Evolutionary conservation across 1,140 invertebrate species (phyloP), one percentile per base, ranked within the genome.

Genomic region (Vanessa tameamea): DNA sequence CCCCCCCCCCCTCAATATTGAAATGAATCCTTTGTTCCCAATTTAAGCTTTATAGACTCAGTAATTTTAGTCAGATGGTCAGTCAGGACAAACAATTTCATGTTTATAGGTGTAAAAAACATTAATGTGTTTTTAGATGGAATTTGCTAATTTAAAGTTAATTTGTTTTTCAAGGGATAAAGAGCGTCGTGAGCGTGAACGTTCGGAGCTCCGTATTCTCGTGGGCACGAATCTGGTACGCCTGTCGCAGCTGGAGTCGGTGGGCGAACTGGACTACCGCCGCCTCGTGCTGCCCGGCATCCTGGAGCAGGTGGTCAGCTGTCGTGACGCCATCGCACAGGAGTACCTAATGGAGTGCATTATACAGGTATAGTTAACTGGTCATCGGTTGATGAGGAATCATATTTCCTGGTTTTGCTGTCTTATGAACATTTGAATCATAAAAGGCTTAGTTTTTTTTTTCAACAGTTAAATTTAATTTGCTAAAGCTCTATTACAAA

Each of bases 301-400:
- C 82, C 93, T 99, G 82, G 98, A 99, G 87, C 98, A 99, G 94
- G 97, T 98, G 31, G 99, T 99, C 12, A 99, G 98, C 86, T 99
- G 99, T 90, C 94, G 98, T 79, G 99, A 99, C 94, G 97, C 98
- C 3, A 99, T 99, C 78, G 99, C 99, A 3, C 99, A 99, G 92
- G 98, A 99, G 93, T 99, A 99, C 93, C 94, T 99, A 9, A 99
- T 99, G 98, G 99, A 99, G 91, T 99, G 99, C 91, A 98, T 99
- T 70, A 99, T 99, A 92, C 99, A 99, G 95, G 98, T 98, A n/a
- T n/a, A 8, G 0, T 2, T 12, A 2, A 47, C 0, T 47, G 9
- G 6, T 43, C 16, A 59, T 14, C 2, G 3, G 37, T 31, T 26
- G 16, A 11, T n/a, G 0, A n/a, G 4, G 14, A 51, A 51, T 12